Conservation (phyloP, 2,888 invertebrate species). For the Drosophila acutilabella region DNA sequence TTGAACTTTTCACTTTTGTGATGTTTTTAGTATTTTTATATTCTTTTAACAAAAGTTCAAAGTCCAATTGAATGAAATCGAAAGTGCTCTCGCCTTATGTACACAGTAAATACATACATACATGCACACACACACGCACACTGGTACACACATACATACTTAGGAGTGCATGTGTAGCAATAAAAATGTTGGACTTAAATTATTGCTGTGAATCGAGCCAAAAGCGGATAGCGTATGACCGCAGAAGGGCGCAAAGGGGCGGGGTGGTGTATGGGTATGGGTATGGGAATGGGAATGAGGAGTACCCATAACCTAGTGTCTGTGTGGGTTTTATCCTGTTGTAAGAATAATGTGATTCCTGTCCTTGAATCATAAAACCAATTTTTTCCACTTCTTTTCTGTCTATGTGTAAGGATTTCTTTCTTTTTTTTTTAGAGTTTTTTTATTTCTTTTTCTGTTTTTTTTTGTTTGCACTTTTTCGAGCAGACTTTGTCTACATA, state of each 20-base stretch:
- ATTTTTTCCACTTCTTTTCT: constrained; percentile 80
- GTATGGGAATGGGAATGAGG: constrained; percentile 11
- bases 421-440: constrained; percentile 68
- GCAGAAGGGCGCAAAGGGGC: constrained; percentile 39
- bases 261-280: background rate
- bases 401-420: constrained; percentile 61
- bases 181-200: constrained; percentile 83
- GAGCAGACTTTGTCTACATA: constrained; percentile 82
- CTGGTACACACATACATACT: constrained; percentile 46
- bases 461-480: constrained; percentile 82
- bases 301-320: constrained; percentile 68
- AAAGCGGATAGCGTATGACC: constrained; percentile 64
- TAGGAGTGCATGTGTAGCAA: constrained; percentile 70
- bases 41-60: constrained; percentile 70
- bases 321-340: constrained; percentile 72
- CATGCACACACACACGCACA: constrained; percentile 23
- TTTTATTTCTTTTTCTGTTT: constrained; percentile 35
- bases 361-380: constrained; percentile 85
- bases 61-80: constrained; percentile 79
- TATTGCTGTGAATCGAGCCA: constrained; percentile 74
- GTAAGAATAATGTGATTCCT: constrained; percentile 84
- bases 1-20: constrained; percentile 53
- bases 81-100: constrained; percentile 73
- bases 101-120: constrained; percentile 39
- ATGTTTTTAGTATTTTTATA: constrained; percentile 53